phyloP scores from a whole-genome alignment of 2,888 invertebrate species.

The Calameuta pallipes region DNA sequence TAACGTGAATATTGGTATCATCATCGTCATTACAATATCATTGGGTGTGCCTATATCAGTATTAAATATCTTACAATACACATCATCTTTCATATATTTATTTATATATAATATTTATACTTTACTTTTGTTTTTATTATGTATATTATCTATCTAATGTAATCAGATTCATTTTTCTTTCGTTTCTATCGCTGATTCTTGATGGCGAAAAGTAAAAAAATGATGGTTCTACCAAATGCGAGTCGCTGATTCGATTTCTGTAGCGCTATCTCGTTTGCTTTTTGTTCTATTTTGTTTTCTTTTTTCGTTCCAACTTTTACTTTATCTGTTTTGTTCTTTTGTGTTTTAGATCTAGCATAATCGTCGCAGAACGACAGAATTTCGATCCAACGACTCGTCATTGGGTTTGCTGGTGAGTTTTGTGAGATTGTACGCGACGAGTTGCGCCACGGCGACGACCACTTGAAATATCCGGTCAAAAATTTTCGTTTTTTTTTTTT shows the following conservation, averaged over 20 bases:
- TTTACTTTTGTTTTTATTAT: constrained; percentile 47
- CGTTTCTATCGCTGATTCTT: constrained; percentile 19
- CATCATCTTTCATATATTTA: constrained; percentile 55
- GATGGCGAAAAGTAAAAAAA: constrained; percentile 17
- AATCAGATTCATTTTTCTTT: constrained; percentile 57
- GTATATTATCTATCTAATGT: constrained; percentile 59
- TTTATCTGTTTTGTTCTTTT: constrained; percentile 24
- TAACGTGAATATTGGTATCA: constrained; percentile 54
- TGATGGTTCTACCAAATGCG: constrained; percentile 1
- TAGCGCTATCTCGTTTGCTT: constrained; percentile 11
- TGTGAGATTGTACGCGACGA: constrained; percentile 69
- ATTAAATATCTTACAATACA: constrained; percentile 64
- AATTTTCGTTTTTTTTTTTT: not conserved
- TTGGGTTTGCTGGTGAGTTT: constrained; percentile 67
- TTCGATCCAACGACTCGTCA: constrained; percentile 30
- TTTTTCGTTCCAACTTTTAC: constrained; percentile 40
- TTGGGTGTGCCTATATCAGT: constrained; percentile 57
- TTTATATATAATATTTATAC: constrained; percentile 49
- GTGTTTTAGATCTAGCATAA: not conserved
- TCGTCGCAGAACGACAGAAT: constrained; percentile 6
- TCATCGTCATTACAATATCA: constrained; percentile 38
- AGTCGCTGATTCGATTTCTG: constrained; percentile 18
- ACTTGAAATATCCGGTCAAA: not conserved
- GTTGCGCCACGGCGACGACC: constrained; percentile 64
- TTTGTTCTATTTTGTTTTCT: constrained; percentile 16